Base-by-base conservation (phyloP, 2,888 invertebrate genomes). In the Salpingus planirostris region DNA sequence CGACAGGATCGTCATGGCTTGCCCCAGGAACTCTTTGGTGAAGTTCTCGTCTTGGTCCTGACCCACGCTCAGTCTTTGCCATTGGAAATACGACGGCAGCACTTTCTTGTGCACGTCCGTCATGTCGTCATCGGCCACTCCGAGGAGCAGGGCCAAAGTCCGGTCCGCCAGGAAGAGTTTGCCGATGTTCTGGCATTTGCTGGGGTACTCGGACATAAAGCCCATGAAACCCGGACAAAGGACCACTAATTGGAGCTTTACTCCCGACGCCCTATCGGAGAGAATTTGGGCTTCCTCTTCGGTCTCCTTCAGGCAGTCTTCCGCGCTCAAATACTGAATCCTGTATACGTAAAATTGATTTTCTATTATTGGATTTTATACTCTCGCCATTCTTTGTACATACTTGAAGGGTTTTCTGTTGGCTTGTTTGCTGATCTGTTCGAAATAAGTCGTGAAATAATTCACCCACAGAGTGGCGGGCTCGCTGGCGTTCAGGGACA, bases 11-110 rank as follows among this genome's bases (percentile, higher is more conserved):
- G 80, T 78, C 41, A 87, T 82, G 0, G 88, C 86, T 4, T 83
- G 79, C 0, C 81, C 80, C n/a, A 90, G 67, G 54, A 89, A 83
- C 40, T 86, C 84, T 42, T 84, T 83, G 18, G 88, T 86, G 55
- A 87, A 86, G 0, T 80, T 78, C 30, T 83, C 82, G 60, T 89
- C 89, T 56, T 87, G 84, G 55, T 88, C 87, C 27, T 81, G 78
- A 1, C 71, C 71, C 11, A 84, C 81, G 24, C 72, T 73, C 67
- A 85, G 80, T 57, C 84, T 79, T 37, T 79, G 77, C 89, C 89
- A 90, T 52, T 80, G 78, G 36, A 79, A 74, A 56, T 82, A 87
- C 25, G 75, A 74, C 2, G 80, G 75, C 46, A 85, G 71, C 27
- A 78, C 82, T 64, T 74, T 74, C 58, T 73, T 75, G 51, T 86